A percentile compares a stretch with the other conserved stretches of the same genome.
Evolutionary conservation across 2,888 invertebrate genomes (phyloP).

Genomic region (Ochropleura plecta): DNA sequence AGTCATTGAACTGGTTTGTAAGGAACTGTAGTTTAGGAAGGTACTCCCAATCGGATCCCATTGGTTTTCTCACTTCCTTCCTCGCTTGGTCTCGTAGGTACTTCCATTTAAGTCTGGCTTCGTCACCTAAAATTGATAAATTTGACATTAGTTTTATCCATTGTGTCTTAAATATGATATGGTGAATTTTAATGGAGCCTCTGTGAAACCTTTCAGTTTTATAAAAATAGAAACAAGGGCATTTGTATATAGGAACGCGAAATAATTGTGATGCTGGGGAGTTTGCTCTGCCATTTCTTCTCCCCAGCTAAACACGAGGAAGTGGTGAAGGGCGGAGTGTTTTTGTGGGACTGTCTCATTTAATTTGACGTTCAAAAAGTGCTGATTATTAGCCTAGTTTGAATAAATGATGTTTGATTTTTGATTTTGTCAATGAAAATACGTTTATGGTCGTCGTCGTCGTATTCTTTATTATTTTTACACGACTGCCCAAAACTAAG

Average conservation of each 20-base stretch:
- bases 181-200: not conserved
- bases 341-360: too few relatives aligned
- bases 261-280: not conserved
- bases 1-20: slow-evolving; percentile 86
- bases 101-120: slow-evolving; percentile 88
- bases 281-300: too few relatives aligned
- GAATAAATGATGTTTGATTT: too few relatives aligned
- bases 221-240: not conserved
- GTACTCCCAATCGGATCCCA: slow-evolving; percentile 85
- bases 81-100: slow-evolving; percentile 87
- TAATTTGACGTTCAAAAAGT: too few relatives aligned
- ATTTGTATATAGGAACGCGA: not conserved
- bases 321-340: too few relatives aligned
- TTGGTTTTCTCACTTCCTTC: slow-evolving; percentile 85
- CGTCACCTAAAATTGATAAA: slow-evolving; percentile 77
- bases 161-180: not conserved
- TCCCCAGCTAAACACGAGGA: too few relatives aligned
- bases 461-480: too few relatives aligned
- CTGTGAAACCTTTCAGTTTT: not conserved
- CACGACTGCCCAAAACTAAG: too few relatives aligned
- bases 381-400: too few relatives aligned
- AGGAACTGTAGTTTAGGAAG: slow-evolving; percentile 85
- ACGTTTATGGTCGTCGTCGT: too few relatives aligned
- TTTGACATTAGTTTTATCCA: not conserved
- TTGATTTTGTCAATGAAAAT: too few relatives aligned